phyloP scores from a whole-genome alignment of 2,113 vertebrate species.

The Chrysochloris asiatica region DNA sequence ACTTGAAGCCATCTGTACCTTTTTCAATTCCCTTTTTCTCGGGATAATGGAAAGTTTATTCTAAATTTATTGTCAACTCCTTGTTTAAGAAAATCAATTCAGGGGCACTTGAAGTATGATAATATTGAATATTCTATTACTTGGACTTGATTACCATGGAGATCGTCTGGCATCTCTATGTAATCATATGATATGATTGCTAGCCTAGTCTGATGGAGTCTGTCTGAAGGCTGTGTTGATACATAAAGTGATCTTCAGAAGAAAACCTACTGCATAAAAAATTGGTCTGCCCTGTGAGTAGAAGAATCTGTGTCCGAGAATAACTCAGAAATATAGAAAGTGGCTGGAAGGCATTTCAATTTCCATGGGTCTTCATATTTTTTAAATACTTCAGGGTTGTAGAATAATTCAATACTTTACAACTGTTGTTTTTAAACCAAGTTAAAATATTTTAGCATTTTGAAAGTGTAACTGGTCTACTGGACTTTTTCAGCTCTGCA shows the following conservation, averaged over 20 bases:
- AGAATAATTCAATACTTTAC: not conserved
- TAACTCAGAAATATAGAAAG: conserved; percentile 34
- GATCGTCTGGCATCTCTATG: not conserved
- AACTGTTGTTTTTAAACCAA: too few relatives aligned
- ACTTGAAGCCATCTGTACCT: not conserved
- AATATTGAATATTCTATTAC: not conserved
- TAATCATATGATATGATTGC: not conserved
- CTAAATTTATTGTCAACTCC: not conserved
- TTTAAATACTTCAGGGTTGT: not conserved
- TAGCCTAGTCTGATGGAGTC: not conserved
- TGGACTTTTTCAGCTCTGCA: not conserved
- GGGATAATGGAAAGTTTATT: conserved; percentile 24
- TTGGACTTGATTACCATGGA: not conserved
- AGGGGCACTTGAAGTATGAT: not conserved
- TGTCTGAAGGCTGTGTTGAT: not conserved
- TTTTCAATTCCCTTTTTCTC: not conserved
- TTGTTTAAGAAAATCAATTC: conserved; percentile 17
- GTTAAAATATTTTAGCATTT: not conserved
- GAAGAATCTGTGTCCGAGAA: not conserved
- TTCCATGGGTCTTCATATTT: not conserved
- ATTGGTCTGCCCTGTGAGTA: too few relatives aligned
- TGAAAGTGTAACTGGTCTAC: not conserved
- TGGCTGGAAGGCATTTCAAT: not conserved
- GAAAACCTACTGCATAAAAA: not conserved
- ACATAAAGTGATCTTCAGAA: not conserved